A percentile compares a stretch with the other conserved stretches of the same genome.
phyloP scores from a whole-genome alignment of 2,888 invertebrate species.

The Clitarchus hookeri region DNA sequence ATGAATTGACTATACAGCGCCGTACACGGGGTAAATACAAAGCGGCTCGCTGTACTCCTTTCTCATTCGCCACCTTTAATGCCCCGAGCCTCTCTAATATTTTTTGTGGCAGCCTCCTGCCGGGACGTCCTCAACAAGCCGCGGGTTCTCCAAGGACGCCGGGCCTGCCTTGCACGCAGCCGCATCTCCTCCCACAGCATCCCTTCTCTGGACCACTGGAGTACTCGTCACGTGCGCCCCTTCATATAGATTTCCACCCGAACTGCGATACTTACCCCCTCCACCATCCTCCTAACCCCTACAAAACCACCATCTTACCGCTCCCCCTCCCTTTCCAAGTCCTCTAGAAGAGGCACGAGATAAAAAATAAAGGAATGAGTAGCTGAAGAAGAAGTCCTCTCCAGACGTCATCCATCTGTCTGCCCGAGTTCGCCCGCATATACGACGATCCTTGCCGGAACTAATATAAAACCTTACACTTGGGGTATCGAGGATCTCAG shows the following conservation, averaged over 20 bases:
- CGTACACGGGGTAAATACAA: too few relatives aligned
- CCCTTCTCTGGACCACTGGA: not conserved
- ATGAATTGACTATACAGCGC: too few relatives aligned
- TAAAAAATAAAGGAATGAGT: too few relatives aligned
- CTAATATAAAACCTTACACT: not conserved
- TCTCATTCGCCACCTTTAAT: not conserved
- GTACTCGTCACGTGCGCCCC: not conserved
- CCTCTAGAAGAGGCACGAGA: not conserved
- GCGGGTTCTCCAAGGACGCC: not conserved
- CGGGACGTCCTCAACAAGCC: not conserved
- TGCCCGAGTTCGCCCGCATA: not conserved
- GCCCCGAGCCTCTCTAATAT: not conserved
- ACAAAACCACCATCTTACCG: too few relatives aligned
- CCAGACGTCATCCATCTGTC: not conserved
- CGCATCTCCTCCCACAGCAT: not conserved
- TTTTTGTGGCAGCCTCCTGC: not conserved
- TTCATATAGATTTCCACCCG: too few relatives aligned
- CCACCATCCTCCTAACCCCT: too few relatives aligned
- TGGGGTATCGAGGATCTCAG: not conserved
- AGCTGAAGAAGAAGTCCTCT: not conserved
- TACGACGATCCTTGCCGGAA: not conserved
- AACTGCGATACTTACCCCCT: too few relatives aligned
- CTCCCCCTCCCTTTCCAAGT: too few relatives aligned
- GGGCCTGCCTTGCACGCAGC: not conserved
- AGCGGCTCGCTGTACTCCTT: not conserved